phyloP scores from a whole-genome alignment of 2,888 invertebrate genomes.

The Pteria penguin region DNA sequence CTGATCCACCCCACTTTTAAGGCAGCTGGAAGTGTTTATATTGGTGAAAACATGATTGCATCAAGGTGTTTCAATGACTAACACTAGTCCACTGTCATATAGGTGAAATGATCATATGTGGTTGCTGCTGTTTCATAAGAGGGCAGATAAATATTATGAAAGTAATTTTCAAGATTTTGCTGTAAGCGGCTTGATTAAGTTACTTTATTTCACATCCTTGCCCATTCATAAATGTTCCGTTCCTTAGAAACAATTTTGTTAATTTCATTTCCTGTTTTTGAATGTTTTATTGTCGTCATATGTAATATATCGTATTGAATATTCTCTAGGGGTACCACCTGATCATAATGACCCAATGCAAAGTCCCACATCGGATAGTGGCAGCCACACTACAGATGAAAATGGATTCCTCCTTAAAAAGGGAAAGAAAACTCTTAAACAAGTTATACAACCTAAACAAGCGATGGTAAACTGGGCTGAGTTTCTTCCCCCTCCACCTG shows the following conservation, averaged over 20 bases:
- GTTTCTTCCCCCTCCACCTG: conserved; percentile 80
- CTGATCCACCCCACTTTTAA: too few relatives aligned
- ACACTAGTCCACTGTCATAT: too few relatives aligned
- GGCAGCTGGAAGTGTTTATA: too few relatives aligned
- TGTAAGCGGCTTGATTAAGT: too few relatives aligned
- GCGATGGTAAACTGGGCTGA: conserved; percentile 78
- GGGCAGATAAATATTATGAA: too few relatives aligned
- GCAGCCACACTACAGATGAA: conserved; percentile 74
- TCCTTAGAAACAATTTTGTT: neutral
- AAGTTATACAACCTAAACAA: conserved; percentile 65
- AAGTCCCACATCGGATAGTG: conserved; percentile 74
- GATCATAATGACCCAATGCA: conserved; percentile 66
- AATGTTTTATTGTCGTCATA: neutral
- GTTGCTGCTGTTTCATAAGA: too few relatives aligned
- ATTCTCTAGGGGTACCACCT: conserved; percentile 51
- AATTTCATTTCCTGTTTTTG: neutral
- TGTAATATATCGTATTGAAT: neutral
- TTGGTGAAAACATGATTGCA: too few relatives aligned
- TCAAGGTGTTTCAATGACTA: too few relatives aligned
- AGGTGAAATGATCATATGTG: too few relatives aligned
- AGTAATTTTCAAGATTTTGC: too few relatives aligned
- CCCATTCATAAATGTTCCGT: neutral
- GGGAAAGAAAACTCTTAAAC: conserved; percentile 53
- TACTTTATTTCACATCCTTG: too few relatives aligned
- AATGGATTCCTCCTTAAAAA: conserved; percentile 71